These are phyloP conservation scores for Diarsia brunnea DNA, from an alignment of 2,888 invertebrate species.

Conservation along the genomic window DNA sequence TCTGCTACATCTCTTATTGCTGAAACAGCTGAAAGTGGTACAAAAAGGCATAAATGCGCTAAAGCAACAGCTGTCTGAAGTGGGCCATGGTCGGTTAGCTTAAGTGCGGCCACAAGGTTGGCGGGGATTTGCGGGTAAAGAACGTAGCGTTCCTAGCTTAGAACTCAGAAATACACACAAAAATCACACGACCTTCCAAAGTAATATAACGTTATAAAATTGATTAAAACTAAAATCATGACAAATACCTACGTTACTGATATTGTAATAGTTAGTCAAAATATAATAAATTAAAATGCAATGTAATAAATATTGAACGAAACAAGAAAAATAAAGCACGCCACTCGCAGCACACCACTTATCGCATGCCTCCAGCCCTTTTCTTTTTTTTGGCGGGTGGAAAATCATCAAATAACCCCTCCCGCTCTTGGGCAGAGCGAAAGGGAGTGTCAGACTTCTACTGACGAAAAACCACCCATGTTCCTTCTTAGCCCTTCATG, in stretches of 20 bases:
- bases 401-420: no score
- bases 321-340: not conserved
- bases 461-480: no score
- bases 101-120: constrained; percentile 28
- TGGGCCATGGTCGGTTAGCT: constrained; percentile 64
- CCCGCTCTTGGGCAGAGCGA: no score
- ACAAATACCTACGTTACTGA: not conserved
- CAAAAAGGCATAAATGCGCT: constrained; percentile 48
- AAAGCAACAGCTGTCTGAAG: constrained; percentile 61
- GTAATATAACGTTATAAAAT: not conserved
- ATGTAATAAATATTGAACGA: no score
- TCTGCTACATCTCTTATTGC: constrained; percentile 32
- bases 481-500: no score
- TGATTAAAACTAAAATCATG: not conserved
- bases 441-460: no score
- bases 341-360: not conserved
- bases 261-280: no score
- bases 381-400: no score
- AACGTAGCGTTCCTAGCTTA: not conserved
- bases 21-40: constrained; percentile 54
- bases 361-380: no score
- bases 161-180: not conserved
- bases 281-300: no score
- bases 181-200: not conserved
- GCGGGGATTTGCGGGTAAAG: constrained; percentile 1